Conservation (phyloP, 2,888 invertebrate genomes). For the Lycia hirtaria region DNA sequence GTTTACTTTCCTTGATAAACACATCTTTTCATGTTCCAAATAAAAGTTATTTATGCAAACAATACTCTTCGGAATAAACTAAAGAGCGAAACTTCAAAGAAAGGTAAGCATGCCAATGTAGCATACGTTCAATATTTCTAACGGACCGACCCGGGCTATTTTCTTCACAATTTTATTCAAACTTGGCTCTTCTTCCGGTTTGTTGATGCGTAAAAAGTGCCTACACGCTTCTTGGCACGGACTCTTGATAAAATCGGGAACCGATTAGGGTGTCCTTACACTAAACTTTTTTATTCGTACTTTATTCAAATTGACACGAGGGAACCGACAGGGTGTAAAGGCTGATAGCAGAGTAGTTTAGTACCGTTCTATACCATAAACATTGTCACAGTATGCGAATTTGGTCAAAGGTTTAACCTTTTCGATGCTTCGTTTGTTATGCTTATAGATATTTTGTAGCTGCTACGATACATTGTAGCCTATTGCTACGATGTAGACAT, state of each 20-base stretch:
- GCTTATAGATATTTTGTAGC: slow-evolving; percentile 7
- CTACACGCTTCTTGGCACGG: slow-evolving; percentile 58
- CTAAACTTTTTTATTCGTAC: slow-evolving; percentile 69
- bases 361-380: slow-evolving; percentile 40
- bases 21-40: too few species aligned
- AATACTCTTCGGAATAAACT: slow-evolving; percentile 1
- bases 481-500: not conserved
- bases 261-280: slow-evolving; percentile 66
- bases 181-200: slow-evolving; percentile 51
- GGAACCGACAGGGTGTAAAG: slow-evolving; percentile 67
- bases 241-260: slow-evolving; percentile 66
- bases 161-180: slow-evolving; percentile 45
- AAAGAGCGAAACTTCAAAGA: slow-evolving; percentile 3
- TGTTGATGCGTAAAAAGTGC: slow-evolving; percentile 61
- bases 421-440: slow-evolving; percentile 9
- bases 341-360: slow-evolving; percentile 70
- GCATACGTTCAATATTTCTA: slow-evolving; percentile 31
- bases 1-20: too few species aligned
- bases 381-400: slow-evolving; percentile 9
- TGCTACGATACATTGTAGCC: not conserved
- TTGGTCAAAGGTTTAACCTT: slow-evolving; percentile 1
- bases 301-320: slow-evolving; percentile 73
- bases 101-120: slow-evolving; percentile 13
- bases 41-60: not conserved
- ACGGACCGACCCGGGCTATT: slow-evolving; percentile 27